Evolutionary conservation across 2,113 vertebrate species (phyloP).

Genomic region (Sciurus niger): DNA sequence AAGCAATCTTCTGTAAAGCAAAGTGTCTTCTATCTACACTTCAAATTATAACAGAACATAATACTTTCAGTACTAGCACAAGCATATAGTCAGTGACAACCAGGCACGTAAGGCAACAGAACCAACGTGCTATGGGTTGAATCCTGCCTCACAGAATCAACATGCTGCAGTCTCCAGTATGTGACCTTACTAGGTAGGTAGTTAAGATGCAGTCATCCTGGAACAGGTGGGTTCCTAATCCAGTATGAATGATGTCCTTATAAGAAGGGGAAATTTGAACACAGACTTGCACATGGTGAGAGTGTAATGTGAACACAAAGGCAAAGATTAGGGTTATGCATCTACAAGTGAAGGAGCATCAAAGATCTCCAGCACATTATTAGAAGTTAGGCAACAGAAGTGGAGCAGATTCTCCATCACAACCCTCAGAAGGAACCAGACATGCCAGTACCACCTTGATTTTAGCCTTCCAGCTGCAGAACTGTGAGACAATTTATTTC

Average conservation of each 20-base stretch:
- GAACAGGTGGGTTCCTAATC: not conserved
- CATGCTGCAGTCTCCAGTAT: not conserved
- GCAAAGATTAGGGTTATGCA: not conserved
- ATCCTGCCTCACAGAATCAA: not conserved
- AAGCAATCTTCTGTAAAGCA: constrained; percentile 5
- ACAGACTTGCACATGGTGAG: not conserved
- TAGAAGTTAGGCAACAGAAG: not conserved
- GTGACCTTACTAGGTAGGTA: not conserved
- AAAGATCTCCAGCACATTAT: not conserved
- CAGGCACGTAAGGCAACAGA: not conserved
- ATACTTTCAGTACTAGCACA: not conserved
- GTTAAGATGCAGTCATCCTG: not conserved
- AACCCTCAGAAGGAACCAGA: not conserved
- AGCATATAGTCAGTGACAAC: not conserved
- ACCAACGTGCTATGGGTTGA: not conserved
- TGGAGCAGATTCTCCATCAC: not conserved
- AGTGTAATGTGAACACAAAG: not conserved
- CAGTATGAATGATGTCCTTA: not conserved
- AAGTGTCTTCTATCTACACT: not conserved
- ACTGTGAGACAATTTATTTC: not conserved
- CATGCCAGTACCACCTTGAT: not conserved
- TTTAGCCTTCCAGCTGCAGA: not conserved
- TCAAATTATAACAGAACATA: constrained; percentile 2
- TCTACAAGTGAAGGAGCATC: not conserved
- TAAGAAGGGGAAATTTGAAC: not conserved